A percentile compares a stretch with the other conserved stretches of the same genome.
These are phyloP conservation scores for Lordiphosa collinella DNA, from an alignment of 1,140 invertebrate species.

Conservation along the genomic window DNA sequence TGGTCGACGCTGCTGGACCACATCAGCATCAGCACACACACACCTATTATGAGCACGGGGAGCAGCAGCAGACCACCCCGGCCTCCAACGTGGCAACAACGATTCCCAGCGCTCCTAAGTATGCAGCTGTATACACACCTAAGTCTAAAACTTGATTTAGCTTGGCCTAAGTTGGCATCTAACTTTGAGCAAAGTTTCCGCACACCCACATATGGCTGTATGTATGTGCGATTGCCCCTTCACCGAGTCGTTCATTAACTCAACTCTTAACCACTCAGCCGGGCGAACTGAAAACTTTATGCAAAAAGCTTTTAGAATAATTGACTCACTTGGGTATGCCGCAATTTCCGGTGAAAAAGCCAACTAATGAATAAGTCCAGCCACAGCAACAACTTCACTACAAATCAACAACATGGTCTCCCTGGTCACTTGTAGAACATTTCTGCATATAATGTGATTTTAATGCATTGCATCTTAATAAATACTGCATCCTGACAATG, in stretches of 20 bases:
- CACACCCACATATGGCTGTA: neutral
- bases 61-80: constrained; percentile 38
- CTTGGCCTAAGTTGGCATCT: constrained; percentile 24
- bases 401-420: constrained; percentile 3
- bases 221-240: constrained; percentile 15
- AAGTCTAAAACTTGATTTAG: constrained; percentile 14
- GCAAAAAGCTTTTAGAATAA: constrained; percentile 78
- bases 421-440: constrained; percentile 48
- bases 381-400: constrained; percentile 8
- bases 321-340: constrained; percentile 74
- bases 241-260: constrained; percentile 55
- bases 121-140: constrained; percentile 17
- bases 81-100: constrained; percentile 10
- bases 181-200: constrained; percentile 46
- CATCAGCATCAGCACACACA: constrained; percentile 48
- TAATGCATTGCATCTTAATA: constrained; percentile 62
- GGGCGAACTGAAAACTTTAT: constrained; percentile 50
- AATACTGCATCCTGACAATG: constrained; percentile 34
- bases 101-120: constrained; percentile 47
- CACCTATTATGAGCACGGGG: constrained; percentile 58
- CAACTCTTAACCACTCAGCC: constrained; percentile 45
- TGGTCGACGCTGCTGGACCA: constrained; percentile 59
- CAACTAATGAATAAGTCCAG: constrained; percentile 65
- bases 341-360: constrained; percentile 73
- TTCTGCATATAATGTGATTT: constrained; percentile 56